Evolutionary conservation across 2,113 vertebrate species (phyloP).

Genomic region (Henicopernis longicauda): DNA sequence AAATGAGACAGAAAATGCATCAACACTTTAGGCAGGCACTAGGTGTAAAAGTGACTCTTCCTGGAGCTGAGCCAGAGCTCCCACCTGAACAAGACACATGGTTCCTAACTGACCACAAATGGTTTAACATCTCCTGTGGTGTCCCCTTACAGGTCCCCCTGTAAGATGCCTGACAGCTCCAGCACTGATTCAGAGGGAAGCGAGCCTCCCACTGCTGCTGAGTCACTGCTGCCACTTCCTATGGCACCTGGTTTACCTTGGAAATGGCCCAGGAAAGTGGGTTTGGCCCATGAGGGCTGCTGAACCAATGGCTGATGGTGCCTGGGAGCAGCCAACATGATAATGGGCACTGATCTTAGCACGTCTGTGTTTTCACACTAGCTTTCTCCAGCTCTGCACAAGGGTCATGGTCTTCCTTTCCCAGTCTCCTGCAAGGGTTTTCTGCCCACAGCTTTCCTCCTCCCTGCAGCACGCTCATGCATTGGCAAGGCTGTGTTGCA

Average conservation of each 20-base stretch:
- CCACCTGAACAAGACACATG: not conserved
- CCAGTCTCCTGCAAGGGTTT: not conserved
- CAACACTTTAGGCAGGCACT: not conserved
- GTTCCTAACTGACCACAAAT: not conserved
- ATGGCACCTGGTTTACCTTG: not conserved
- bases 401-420: not conserved
- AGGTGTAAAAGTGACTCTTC: not conserved
- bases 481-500: not conserved
- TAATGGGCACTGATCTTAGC: not conserved
- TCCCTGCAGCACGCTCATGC: accelerated
- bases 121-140: not conserved
- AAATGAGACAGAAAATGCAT: not conserved
- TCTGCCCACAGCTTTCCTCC: not conserved
- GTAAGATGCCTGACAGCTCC: not conserved
- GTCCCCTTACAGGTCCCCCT: not conserved
- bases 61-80: not conserved
- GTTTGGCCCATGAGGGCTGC: not conserved
- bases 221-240: not conserved
- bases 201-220: not conserved
- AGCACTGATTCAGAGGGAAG: not conserved
- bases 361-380: not conserved
- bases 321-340: not conserved
- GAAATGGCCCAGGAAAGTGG: not conserved
- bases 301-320: not conserved
- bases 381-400: not conserved